Evolutionary conservation across 2,888 invertebrate genomes (phyloP).

Genomic region (Hemistola chrysoprasaria): DNA sequence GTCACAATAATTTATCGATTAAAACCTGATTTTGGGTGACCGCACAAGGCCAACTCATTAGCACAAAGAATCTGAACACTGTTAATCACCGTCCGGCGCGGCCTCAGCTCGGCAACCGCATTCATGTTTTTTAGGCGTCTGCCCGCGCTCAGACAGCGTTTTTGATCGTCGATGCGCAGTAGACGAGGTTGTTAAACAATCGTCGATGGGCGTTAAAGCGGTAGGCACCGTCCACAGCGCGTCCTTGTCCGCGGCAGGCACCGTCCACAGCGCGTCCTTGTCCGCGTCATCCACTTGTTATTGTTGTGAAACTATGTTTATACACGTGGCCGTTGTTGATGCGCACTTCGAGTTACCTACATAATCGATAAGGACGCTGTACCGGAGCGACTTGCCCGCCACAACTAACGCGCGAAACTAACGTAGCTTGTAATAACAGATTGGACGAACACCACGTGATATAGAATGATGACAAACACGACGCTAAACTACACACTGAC

Average conservation of each 20-base stretch:
- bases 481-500: constrained; percentile 54
- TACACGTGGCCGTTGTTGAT: constrained; percentile 74
- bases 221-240: constrained; percentile 50
- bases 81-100: constrained; percentile 42
- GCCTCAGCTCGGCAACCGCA: constrained; percentile 35
- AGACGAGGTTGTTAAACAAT: constrained; percentile 42
- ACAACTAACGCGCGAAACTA: constrained; percentile 72
- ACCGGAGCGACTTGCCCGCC: constrained; percentile 64
- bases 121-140: constrained; percentile 44
- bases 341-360: constrained; percentile 53
- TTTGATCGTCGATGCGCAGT: constrained; percentile 39
- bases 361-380: constrained; percentile 60
- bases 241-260: constrained; percentile 61
- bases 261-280: constrained; percentile 61
- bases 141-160: constrained; percentile 35
- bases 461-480: constrained; percentile 73
- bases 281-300: constrained; percentile 67
- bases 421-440: constrained; percentile 63
- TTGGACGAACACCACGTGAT: constrained; percentile 76
- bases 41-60: constrained; percentile 12
- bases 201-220: constrained; percentile 40
- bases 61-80: constrained; percentile 40
- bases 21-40: constrained; percentile 25
- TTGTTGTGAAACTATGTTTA: constrained; percentile 80
- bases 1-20: constrained; percentile 40